Base-by-base conservation (phyloP, 2,113 vertebrate species). In the Bubo blakistoni region DNA sequence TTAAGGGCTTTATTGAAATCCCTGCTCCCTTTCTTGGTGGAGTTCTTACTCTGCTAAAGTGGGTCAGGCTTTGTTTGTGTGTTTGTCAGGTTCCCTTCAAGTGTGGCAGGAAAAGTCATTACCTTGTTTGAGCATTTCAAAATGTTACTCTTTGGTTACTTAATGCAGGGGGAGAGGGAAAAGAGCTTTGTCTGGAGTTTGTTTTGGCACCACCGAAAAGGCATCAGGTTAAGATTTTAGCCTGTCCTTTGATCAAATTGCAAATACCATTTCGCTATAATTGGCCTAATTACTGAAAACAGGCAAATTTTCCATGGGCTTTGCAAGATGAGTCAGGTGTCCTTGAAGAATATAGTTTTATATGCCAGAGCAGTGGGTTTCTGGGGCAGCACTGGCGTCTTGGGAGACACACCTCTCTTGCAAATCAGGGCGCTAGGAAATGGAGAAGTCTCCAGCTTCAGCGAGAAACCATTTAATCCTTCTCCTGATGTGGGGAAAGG, bases 41-140 rank as follows among this genome's bases (percentile, higher is more conserved):
- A 8, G 40, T 81, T 44, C 57, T 87, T 84, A 51, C 72, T 87
- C 62, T 89, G 20, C 69, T 54, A 46, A 93, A 89, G 59, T 94
- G 92, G 91, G 95, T 96, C 97, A 95, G 86, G 54, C 73, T 94
- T 90, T 93, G 62, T 93, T 79, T 79, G 51, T 71, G 59, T 86
- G 79, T 91, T 92, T 76, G 13, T 84, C 81, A 66, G 51, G 73
- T n/a, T 92, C 57, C 70, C 81, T 79, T 77, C 80, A 27, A 89
- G 85, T 24, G 16, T 17, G 36, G 44, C 81, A 92, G 79, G 47
- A 86, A 93, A 88, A 90, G 86, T 70, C 36, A 26, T 92, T 92
- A 91, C 77, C 70, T 46, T 46, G 44, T 81, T 49, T 55, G 20
- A 87, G 54, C 78, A 21, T 46, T 85, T 81, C 15, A 52, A 79